Conservation (phyloP, 2,888 invertebrate species). For the Diachrysia chrysitis region DNA sequence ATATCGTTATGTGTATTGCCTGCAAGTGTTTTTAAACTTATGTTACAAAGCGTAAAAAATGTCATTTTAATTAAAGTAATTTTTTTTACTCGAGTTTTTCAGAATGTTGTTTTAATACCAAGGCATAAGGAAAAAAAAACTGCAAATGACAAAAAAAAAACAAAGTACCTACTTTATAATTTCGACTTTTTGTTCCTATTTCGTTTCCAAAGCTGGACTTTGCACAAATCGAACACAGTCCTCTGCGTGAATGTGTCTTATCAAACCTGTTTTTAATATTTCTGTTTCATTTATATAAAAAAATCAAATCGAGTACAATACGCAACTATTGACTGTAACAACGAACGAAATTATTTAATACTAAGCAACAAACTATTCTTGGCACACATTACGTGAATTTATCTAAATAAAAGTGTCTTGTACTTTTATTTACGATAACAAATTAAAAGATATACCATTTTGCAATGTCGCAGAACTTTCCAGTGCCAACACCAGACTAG, state of each 20-base stretch:
- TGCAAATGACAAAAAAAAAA: not conserved
- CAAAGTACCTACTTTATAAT: not conserved
- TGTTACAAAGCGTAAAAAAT: not conserved
- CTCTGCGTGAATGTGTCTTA: slow-evolving; percentile 62
- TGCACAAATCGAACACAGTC: slow-evolving; percentile 53
- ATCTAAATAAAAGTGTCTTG: slow-evolving; percentile 13
- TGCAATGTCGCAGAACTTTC: slow-evolving; percentile 24
- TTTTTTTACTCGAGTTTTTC: not conserved
- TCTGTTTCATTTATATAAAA: slow-evolving; percentile 38
- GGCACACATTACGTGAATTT: slow-evolving; percentile 42
- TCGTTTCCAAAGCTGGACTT: slow-evolving; percentile 24
- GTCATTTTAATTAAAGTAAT: not conserved
- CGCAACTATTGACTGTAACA: slow-evolving; percentile 37
- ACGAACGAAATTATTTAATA: slow-evolving; percentile 14
- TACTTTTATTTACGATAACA: slow-evolving; percentile 16
- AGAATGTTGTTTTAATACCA: not conserved
- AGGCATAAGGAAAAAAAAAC: not conserved
- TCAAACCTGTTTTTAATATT: slow-evolving; percentile 40
- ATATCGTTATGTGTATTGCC: no score
- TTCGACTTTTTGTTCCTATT: not conserved
- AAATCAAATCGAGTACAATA: slow-evolving; percentile 61
- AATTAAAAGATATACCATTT: slow-evolving; percentile 4
- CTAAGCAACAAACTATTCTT: slow-evolving; percentile 34
- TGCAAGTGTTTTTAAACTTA: not conserved
- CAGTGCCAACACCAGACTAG: slow-evolving; percentile 35